These are phyloP conservation scores for Pogona vitticeps DNA, from an alignment of 2,113 vertebrate genomes.

Conservation along the genomic window DNA sequence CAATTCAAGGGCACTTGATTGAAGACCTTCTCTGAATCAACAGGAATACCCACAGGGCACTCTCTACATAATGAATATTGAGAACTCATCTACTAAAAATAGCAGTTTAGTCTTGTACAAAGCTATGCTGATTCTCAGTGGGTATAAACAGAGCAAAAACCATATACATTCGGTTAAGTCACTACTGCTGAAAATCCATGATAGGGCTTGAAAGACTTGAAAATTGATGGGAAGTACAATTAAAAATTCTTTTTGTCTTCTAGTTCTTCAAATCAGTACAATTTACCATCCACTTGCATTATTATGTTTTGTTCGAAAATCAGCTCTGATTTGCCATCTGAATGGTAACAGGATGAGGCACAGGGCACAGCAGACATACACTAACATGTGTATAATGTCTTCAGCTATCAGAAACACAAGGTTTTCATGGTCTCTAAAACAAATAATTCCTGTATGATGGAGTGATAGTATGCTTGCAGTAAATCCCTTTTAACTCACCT, in stretches of 20 bases:
- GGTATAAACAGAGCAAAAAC: not conserved
- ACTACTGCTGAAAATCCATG: not conserved
- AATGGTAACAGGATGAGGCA: not conserved
- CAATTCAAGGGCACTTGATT: constrained; percentile 13
- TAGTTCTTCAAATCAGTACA: not conserved
- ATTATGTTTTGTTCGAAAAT: not conserved
- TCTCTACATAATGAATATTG: constrained; percentile 24
- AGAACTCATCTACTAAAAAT: constrained; percentile 20
- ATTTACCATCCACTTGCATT: not conserved
- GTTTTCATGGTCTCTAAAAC: not conserved
- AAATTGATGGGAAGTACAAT: not conserved
- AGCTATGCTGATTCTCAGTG: constrained; percentile 2
- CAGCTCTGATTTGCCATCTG: not conserved
- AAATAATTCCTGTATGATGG: not conserved
- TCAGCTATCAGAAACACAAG: not conserved
- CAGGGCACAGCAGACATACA: not conserved
- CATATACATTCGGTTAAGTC: not conserved
- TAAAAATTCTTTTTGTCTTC: not conserved
- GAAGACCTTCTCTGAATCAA: constrained; percentile 19
- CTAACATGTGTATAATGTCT: not conserved
- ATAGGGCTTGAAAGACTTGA: too few species aligned
- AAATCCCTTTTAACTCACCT: not conserved
- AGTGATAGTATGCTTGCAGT: too few species aligned
- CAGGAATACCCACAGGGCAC: constrained; percentile 11
- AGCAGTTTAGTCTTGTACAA: not conserved